Evolutionary conservation across 2,797 vertebrate species (phyloP), one percentile per base, ranked within the genome.

Genomic region (Sphenopsis melanotis): DNA sequence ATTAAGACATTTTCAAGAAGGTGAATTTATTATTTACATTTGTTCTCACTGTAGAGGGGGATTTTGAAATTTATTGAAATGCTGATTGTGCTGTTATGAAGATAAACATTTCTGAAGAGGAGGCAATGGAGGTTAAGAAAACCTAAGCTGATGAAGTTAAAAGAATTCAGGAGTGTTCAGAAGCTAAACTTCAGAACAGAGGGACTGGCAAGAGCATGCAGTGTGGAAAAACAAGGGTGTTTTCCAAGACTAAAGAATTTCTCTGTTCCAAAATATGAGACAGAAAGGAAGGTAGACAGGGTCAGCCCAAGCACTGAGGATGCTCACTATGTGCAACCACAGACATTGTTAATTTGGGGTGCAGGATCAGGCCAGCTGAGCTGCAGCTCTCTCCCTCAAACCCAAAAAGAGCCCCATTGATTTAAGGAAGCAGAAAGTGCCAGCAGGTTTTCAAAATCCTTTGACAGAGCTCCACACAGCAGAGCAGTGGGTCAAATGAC

Each of bases 51-150:
- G 47, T 65, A 83, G 82, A 93, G 65, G 89, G 91, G 77, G 57
- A 96, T 94, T 95, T 94, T 70, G 91, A 95, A 93, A 93, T 94
- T 76, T 95, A 96, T 94, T 95, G 95, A 95, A 97, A 97, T 95
- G 3, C 76, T 83, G 94, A 96, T 83, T 72, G 70, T 70, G 78
- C 84, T 95, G 90, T 59, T 94, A 93, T 60, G 70, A 96, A 93
- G 95, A 93, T 87, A 90, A 97, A 94, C 56, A 66, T 93, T 86
- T 94, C 88, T 96, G 87, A 96, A 93, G 82, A 94, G 84, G 83
- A 93, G 50, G 71, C 96, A 96, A 92, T 81, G 72, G 50, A 95
- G 80, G 93, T 94, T 95, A 80, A 95, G 90, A 97, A 97, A 96
- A 94, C 63, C 46, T n/a, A 56, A 92, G 30, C 30, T 87, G 87